phyloP scores from a whole-genome alignment of 2,113 vertebrate species.

The Callospermophilus lateralis region DNA sequence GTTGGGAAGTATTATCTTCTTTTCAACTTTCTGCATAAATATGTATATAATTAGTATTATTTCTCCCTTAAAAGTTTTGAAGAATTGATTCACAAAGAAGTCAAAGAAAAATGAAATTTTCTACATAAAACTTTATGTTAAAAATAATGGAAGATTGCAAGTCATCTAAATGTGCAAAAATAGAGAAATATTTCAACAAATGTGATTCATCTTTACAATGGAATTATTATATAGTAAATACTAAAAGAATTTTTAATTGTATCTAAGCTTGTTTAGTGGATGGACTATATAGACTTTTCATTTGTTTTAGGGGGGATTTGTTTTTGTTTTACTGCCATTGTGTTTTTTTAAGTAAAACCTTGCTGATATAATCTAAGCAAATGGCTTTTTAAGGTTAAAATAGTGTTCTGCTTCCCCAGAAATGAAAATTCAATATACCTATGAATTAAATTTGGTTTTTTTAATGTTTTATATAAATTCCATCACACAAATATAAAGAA shows the following conservation, averaged over 20 bases:
- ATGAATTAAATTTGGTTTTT: neutral
- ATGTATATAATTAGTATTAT: neutral
- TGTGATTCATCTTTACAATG: neutral
- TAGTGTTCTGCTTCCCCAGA: neutral
- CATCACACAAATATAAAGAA: neutral
- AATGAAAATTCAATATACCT: neutral
- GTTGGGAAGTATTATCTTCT: neutral
- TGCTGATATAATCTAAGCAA: neutral
- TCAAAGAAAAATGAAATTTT: neutral
- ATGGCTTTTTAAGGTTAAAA: neutral
- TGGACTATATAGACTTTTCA: neutral
- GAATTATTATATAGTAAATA: neutral
- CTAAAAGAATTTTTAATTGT: neutral
- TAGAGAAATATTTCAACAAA: neutral
- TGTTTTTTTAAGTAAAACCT: neutral
- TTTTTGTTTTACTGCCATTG: neutral
- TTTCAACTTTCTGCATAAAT: neutral
- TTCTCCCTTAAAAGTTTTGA: slow-evolving; percentile 21
- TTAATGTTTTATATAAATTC: neutral
- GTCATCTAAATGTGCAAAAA: neutral
- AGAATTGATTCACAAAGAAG: neutral
- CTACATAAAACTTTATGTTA: neutral
- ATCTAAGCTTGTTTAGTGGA: neutral
- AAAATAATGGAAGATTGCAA: slow-evolving; percentile 19
- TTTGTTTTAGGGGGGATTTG: neutral